Percentiles rank a stretch among this genome's conserved stretches.
Evolutionary conservation across 2,888 invertebrate genomes (phyloP).

Genomic region (Leucoma salicis): DNA sequence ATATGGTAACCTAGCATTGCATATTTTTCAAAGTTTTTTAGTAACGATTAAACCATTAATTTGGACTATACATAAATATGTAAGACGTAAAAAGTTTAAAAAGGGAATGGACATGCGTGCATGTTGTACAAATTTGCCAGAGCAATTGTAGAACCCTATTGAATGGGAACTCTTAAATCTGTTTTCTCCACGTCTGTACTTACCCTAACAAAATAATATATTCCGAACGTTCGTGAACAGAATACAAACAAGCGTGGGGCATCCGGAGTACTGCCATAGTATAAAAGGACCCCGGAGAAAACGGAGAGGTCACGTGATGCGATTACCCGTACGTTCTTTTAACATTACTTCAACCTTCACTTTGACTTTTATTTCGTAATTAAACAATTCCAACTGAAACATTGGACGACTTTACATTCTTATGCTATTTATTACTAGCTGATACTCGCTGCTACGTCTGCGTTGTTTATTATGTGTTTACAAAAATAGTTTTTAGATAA

Average conservation of each 20-base stretch:
- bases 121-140: slow-evolving; percentile 48
- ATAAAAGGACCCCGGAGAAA: slow-evolving; percentile 65
- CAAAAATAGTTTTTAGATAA: too few relatives aligned
- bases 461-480: too few relatives aligned
- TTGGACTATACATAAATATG: too few relatives aligned
- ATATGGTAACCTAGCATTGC: too few relatives aligned
- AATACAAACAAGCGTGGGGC: slow-evolving; percentile 69
- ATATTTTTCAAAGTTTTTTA: too few relatives aligned
- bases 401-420: too few relatives aligned
- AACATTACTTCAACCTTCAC: slow-evolving; percentile 33
- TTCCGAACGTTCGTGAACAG: slow-evolving; percentile 74
- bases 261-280: slow-evolving; percentile 55
- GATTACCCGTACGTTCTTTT: slow-evolving; percentile 37
- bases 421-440: too few relatives aligned
- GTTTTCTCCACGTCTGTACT: slow-evolving; percentile 65
- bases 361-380: too few relatives aligned
- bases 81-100: not conserved
- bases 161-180: slow-evolving; percentile 70
- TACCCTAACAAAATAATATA: slow-evolving; percentile 70
- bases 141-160: slow-evolving; percentile 57
- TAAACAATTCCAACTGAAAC: too few relatives aligned
- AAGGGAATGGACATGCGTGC: slow-evolving; percentile 27
- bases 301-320: slow-evolving; percentile 53
- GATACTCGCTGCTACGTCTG: too few relatives aligned
- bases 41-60: too few relatives aligned